Base-by-base conservation (phyloP, 2,888 invertebrate species). In the Tenthredo distinguenda region DNA sequence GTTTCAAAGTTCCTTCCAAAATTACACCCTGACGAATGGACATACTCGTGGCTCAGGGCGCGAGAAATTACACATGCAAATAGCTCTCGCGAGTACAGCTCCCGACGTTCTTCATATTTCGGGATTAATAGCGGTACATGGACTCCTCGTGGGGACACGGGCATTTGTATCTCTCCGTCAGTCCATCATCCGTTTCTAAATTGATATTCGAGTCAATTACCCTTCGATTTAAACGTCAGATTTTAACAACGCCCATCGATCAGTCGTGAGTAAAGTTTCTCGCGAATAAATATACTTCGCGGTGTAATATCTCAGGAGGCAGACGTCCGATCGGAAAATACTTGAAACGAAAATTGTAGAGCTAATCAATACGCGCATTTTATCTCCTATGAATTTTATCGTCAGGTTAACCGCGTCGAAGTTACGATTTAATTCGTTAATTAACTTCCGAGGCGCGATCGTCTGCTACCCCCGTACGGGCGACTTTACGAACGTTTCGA, bases 1-100 rank as follows among this genome's bases (percentile, higher is more conserved):
- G 62, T 81, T 62, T 62, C 81, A 62, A 81, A 81, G 58, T 81
- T 81, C 40, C 40, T 26, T 62, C 62, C 12, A 40, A 81, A 81
- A 37, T 50, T 81, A 40, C 34, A 62, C 40, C 81, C 40, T 18
- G 81, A 81, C 40, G 81, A 62, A 81, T 81, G 58, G 37, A 81
- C 37, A 62, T 40, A 62, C 58, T 15, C 40, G 6, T n/a, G 40
- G 62, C 43, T 37, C 50, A 55, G 81, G 81, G 21, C 62, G 81
- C 40, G 62, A 62, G 40, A 40, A n/a, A 18, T 21, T 62, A 58
- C 34, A 62, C 81, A 62, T 62, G 62, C 40, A 81, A 81, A 81
- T 74, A 40, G 26, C 74, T 74, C 74, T 43, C 43, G 40, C n/a
- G 43, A 74, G 74, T 81, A 15, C n/a, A 21, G 37, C 81, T 62